Percentiles rank a stretch among this genome's conserved stretches.
These are phyloP conservation scores for Chlorocebus sabaeus DNA, from an alignment of 2,113 vertebrate genomes.

Conservation along the genomic window DNA sequence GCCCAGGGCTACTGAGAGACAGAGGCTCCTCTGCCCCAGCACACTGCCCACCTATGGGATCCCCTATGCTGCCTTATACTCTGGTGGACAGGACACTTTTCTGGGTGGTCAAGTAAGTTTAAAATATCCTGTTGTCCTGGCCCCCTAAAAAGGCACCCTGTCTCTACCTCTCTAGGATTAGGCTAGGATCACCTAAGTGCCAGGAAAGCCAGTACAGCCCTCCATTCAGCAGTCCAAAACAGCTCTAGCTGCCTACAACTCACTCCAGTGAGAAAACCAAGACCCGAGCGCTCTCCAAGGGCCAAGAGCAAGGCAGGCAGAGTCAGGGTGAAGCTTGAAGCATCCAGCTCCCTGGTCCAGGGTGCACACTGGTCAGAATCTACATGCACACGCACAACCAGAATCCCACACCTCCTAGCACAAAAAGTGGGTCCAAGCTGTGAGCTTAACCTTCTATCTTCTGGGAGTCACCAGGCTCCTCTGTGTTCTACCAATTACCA, in stretches of 20 bases:
- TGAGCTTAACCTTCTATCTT: neutral
- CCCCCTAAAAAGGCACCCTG: neutral
- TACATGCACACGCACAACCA: neutral
- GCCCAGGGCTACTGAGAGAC: neutral
- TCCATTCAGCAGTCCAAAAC: neutral
- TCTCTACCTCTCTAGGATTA: neutral
- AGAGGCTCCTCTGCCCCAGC: neutral
- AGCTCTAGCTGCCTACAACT: neutral
- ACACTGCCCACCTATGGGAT: rapidly evolving
- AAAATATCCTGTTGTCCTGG: neutral
- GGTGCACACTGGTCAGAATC: neutral
- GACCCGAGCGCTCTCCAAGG: neutral
- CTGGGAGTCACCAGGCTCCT: neutral
- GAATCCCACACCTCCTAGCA: neutral
- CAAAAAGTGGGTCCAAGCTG: neutral
- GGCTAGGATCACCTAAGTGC: neutral
- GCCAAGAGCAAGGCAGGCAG: neutral
- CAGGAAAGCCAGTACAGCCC: neutral
- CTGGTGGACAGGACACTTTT: neutral
- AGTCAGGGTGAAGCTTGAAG: neutral
- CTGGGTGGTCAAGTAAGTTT: neutral
- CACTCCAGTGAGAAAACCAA: neutral
- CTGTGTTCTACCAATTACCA: neutral
- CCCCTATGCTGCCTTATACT: neutral
- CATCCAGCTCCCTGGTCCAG: no score